These are phyloP conservation scores for Sesia apiformis DNA, from an alignment of 2,888 invertebrate genomes.

Conservation along the genomic window DNA sequence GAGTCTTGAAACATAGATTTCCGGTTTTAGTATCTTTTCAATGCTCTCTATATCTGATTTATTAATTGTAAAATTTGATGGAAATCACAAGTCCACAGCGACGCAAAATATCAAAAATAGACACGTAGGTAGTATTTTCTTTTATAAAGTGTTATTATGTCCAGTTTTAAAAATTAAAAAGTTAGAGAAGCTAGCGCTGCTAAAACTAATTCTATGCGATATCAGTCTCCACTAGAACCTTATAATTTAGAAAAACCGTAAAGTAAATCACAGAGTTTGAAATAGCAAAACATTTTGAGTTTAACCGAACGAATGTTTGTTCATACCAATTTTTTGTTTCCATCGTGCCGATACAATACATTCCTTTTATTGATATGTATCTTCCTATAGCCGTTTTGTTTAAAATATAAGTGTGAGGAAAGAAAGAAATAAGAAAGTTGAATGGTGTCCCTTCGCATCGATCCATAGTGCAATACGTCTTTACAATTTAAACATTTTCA, in stretches of 20 bases:
- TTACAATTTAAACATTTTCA: conserved; percentile 38
- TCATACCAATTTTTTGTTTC: conserved; percentile 31
- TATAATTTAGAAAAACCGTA: conserved; percentile 72
- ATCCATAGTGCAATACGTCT: conserved; percentile 53
- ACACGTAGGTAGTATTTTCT: conserved; percentile 32
- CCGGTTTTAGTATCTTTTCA: too few species aligned
- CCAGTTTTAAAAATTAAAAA: conserved; percentile 55
- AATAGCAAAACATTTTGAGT: conserved; percentile 66
- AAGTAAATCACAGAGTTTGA: conserved; percentile 72
- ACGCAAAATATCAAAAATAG: conserved; percentile 57
- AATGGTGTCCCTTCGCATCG: conserved; percentile 63
- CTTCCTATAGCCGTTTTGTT: conserved; percentile 57
- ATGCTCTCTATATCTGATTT: too few species aligned
- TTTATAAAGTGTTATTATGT: conserved; percentile 36
- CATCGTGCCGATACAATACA: conserved; percentile 53
- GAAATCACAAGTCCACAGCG: conserved; percentile 34
- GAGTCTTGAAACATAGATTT: too few species aligned
- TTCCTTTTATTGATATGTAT: conserved; percentile 67
- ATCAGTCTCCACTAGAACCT: conserved; percentile 74
- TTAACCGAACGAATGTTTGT: conserved; percentile 48
- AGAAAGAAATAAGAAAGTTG: conserved; percentile 40
- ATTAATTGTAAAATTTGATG: background rate
- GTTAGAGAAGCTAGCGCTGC: conserved; percentile 72
- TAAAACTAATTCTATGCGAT: conserved; percentile 73
- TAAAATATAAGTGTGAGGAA: conserved; percentile 45